These are phyloP conservation scores for Ceryle rudis DNA, from an alignment of 2,797 vertebrate species.

Conservation along the genomic window DNA sequence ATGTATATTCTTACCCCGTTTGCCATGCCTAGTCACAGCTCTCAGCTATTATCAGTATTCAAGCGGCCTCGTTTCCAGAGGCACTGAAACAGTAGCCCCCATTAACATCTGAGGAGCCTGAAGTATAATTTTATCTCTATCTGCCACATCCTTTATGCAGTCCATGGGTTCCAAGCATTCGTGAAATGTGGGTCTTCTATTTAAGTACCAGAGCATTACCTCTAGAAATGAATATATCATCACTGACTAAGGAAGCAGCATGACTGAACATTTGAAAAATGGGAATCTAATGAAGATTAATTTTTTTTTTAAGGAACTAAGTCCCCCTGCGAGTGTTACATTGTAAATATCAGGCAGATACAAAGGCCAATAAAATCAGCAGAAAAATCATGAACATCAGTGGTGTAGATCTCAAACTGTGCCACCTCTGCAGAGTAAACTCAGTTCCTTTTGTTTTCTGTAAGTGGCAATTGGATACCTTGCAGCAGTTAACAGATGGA, in stretches of 20 bases:
- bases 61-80: conserved; percentile 46
- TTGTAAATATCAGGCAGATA: not conserved
- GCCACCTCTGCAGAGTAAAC: not conserved
- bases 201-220: not conserved
- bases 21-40: conserved; percentile 18
- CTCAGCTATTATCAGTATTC: conserved; percentile 42
- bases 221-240: not conserved
- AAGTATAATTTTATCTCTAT: conserved; percentile 32
- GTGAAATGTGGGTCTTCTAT: not conserved
- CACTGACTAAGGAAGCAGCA: not conserved
- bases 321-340: not conserved
- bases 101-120: conserved; percentile 20
- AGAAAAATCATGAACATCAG: not conserved
- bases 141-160: conserved; percentile 5
- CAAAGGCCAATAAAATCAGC: not conserved
- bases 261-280: not conserved
- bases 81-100: not conserved
- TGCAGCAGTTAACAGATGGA: not conserved
- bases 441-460: not conserved
- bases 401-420: not conserved
- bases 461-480: not conserved
- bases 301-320: not conserved
- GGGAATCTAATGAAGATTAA: not conserved
- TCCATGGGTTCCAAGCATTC: not conserved
- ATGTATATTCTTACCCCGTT: conserved; percentile 15